Base-by-base conservation (phyloP, 30 jellyfish, hydroid and myxozoan species). In the Aurelia aurita region DNA sequence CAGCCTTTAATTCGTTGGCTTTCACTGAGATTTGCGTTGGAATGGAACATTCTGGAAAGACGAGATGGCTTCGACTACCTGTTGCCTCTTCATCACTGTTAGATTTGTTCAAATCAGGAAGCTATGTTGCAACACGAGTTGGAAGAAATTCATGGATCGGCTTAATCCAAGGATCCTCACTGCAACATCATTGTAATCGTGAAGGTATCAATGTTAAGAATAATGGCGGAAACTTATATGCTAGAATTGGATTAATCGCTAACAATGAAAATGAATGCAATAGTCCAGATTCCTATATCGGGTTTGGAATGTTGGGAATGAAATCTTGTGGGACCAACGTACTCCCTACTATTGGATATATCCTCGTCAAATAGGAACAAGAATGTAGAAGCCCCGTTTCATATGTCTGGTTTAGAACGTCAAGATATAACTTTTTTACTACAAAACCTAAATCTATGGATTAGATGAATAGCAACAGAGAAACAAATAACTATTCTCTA, bases 41-140 rank as follows among this genome's bases (percentile, higher is more conserved):
- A 6, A 19, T 67, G 79, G 60, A 67, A 39, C n/a, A 67, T 32
- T 23, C 10, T 13, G 28, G 28, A 8, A 31, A 6, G 3, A 39
- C 19, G 39, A 58, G 60, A 49, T 67, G 79, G 79, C 25, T 28
- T 23, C 79, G 39, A n/a, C n/a, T 67, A 32, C 79, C 62, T 8
- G 61, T 67, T 7, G 61, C n/a, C n/a, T n/a, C n/a, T n/a, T n/a
- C n/a, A n/a, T 49, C 61, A 10, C 18, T 49, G 61, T 11, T 18
- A 5, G 25, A 54, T 16, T 2, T 54, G 3, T 54, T 54, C 25
- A 18, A 54, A 11, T 10, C 65, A 5, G 65, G 25, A 54, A 54
- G 3, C 9, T 54, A 16, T 10, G 9, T 54, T 54, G 10, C 65
- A 2, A 54, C 65, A 5, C 4, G 5, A 2, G 5, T 54, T 21